A percentile compares a stretch with the other conserved stretches of the same genome.
Conservation (phyloP, 2,113 vertebrate genomes). For the Nibea albiflora region DNA sequence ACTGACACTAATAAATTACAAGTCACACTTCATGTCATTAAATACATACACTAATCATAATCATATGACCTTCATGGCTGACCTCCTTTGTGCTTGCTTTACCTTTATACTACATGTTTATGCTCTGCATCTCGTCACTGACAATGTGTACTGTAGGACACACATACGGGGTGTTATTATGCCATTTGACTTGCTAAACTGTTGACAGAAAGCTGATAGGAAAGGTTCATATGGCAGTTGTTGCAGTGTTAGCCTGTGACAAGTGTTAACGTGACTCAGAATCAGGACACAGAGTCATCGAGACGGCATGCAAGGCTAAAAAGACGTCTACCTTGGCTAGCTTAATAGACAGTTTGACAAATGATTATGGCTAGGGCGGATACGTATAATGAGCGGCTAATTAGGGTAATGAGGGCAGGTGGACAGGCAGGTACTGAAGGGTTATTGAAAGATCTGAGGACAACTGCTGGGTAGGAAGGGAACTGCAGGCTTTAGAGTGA, state of each 20-base stretch:
- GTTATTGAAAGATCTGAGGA: not conserved
- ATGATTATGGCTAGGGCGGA: not conserved
- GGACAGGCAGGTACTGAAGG: not conserved
- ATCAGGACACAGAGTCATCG: not conserved
- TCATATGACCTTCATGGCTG: constrained; percentile 22
- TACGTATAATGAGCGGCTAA: not conserved
- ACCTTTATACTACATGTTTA: not conserved
- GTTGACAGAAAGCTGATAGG: not conserved
- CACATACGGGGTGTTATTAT: not conserved
- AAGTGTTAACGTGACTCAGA: not conserved
- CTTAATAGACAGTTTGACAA: not conserved
- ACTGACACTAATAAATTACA: constrained; percentile 28
- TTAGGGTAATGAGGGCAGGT: not conserved
- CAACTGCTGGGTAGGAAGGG: not conserved
- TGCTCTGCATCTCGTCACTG: not conserved
- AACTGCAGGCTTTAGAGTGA: not conserved
- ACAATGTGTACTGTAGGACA: not conserved
- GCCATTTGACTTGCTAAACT: not conserved
- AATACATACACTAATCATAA: not conserved
- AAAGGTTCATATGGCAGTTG: constrained; percentile 9
- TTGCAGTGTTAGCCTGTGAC: not conserved
- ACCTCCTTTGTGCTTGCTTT: not conserved
- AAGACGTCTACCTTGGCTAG: not conserved
- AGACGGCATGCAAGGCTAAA: not conserved
- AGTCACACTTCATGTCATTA: constrained; percentile 40